Conservation (phyloP, 2,113 vertebrate species). For the Pseudorasbora parva region DNA sequence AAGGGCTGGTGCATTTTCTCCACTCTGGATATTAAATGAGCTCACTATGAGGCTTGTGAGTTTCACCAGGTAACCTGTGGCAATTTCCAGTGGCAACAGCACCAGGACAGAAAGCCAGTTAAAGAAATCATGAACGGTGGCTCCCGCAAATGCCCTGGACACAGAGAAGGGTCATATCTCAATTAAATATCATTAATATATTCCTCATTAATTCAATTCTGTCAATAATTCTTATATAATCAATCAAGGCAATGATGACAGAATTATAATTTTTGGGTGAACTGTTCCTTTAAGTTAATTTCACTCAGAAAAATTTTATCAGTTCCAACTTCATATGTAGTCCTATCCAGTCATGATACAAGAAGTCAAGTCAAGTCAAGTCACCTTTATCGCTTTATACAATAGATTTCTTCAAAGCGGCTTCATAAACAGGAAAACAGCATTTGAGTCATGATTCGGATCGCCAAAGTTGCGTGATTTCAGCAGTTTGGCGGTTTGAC, state of each 20-base stretch:
- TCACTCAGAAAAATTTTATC: neutral
- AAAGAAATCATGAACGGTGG: constrained; percentile 95
- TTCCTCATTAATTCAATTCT: neutral
- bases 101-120: constrained; percentile 94
- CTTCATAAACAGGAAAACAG: too few relatives aligned
- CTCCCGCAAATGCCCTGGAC: constrained; percentile 90
- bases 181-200: neutral
- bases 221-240: neutral
- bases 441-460: too few relatives aligned
- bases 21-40: constrained; percentile 83
- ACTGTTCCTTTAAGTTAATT: neutral
- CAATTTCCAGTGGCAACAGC: constrained; percentile 86
- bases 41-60: constrained; percentile 83
- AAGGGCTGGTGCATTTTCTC: constrained; percentile 87
- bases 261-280: neutral
- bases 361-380: too few relatives aligned
- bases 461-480: too few relatives aligned
- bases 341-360: neutral
- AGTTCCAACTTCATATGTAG: neutral
- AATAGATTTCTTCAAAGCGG: too few relatives aligned
- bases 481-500: too few relatives aligned
- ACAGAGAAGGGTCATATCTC: neutral
- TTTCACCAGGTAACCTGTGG: constrained; percentile 82
- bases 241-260: neutral
- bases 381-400: too few relatives aligned